Evolutionary conservation across 2,797 vertebrate genomes (phyloP), one percentile per base, ranked within the genome.

Genomic region (Furcifer pardalis): DNA sequence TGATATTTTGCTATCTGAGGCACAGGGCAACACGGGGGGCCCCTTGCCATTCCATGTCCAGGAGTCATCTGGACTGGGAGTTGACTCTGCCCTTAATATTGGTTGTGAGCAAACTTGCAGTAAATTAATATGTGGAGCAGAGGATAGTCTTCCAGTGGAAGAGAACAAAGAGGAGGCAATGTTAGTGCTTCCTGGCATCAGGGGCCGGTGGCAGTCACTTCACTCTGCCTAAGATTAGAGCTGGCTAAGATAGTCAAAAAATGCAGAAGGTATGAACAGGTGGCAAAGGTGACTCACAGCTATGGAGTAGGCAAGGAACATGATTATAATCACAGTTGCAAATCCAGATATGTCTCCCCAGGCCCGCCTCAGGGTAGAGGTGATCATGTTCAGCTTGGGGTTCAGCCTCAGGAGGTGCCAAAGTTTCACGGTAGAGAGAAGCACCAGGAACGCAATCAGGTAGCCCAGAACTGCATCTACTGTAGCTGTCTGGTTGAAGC

Each of bases 281-380:
- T 49, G 9, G 8, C 1, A 76, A 21, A 7, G 19, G 46, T 63
- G 75, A 95, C 98, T 97, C 92, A 99, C 98, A 72, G 97, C 96
- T 21, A 97, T 95, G 87, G 98, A 98, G 82, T 99, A 99, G 85
- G 98, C 97, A 1, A 99, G 95, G 89, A 99, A 97, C 98, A 99
- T 98, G 95, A 98, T 95, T 83, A 95, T 87, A 81, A 98, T 97
- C 91, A 99, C 95, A 74, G 96, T 94, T 82, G 98, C 94, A 94
- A 99, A 99, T 90, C 98, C 98, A 44, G 97, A 98, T 94, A 99
- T 98, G 93, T 99, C 98, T 7, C 97, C 96, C 98, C 98, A 99
- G 60, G 98, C 98, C 77, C 96, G 95, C 93, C 95, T 93, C 62
- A 99, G 96, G 0, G 98, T 97, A 30, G 97, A 97, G 21, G 97